Percentiles rank a stretch among this genome's conserved stretches.
Conservation (phyloP, 2,888 invertebrate species). For the Morinoia aosen region DNA sequence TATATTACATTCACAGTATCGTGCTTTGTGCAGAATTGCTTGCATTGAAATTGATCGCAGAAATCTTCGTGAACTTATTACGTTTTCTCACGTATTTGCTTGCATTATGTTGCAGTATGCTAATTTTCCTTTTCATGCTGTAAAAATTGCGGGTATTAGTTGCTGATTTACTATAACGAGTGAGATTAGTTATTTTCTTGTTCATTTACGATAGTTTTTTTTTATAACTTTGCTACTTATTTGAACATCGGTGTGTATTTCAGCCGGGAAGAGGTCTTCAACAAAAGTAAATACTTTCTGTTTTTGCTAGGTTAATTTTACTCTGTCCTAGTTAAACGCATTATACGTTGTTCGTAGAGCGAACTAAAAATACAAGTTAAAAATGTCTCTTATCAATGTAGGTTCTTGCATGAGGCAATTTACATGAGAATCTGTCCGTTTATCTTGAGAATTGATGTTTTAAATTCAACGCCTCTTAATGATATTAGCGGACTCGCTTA, state of each 20-base stretch:
- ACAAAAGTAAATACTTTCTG: no score
- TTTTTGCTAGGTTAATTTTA: no score
- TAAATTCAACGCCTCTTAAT: not conserved
- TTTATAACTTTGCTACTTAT: not conserved
- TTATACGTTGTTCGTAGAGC: no score
- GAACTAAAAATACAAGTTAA: not conserved
- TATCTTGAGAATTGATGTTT: not conserved
- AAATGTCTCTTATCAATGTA: not conserved
- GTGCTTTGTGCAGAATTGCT: not conserved
- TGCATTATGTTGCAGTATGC: not conserved
- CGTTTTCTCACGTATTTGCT: not conserved
- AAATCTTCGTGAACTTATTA: not conserved
- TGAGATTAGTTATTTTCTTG: not conserved
- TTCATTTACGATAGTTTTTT: not conserved
- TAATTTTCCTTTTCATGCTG: not conserved
- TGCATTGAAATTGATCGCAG: not conserved
- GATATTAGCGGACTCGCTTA: not conserved
- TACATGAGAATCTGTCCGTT: not conserved
- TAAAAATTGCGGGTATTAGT: no score
- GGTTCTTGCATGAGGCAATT: not conserved
- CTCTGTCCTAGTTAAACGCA: no score
- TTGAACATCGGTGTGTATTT: not conserved
- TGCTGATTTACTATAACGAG: not conserved
- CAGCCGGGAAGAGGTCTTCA: no score
- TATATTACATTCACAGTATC: not conserved